phyloP scores from a whole-genome alignment of 2,797 vertebrate species.

The Enteromius afrohamiltoni region DNA sequence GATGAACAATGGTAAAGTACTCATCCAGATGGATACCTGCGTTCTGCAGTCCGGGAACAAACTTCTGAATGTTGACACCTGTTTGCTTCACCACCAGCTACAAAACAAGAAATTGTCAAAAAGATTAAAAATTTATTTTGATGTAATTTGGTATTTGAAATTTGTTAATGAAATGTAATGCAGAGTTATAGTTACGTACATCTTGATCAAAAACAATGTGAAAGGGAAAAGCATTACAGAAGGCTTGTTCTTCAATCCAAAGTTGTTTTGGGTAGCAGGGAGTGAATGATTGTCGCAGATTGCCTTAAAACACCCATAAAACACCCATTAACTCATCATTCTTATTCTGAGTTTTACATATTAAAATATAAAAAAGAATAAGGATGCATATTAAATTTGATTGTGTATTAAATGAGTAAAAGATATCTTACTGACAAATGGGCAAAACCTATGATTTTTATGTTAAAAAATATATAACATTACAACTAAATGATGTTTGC shows the following conservation, averaged over 20 bases:
- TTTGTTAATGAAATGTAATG: not conserved
- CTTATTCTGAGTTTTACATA: no score
- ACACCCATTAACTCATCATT: not conserved
- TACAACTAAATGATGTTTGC: no score
- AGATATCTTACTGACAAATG: no score
- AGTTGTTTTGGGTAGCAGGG: constrained; percentile 76
- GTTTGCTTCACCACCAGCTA: constrained; percentile 79
- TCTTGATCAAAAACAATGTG: constrained; percentile 78
- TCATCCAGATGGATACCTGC: constrained; percentile 69
- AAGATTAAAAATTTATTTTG: not conserved
- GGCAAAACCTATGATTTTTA: no score
- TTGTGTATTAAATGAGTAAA: no score
- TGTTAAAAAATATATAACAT: no score
- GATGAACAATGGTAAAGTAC: constrained; percentile 78
- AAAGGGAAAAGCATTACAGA: constrained; percentile 81
- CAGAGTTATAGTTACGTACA: constrained; percentile 65
- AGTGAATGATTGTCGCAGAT: constrained; percentile 62
- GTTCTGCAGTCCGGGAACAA: constrained; percentile 73
- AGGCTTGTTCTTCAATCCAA: constrained; percentile 75
- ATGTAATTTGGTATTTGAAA: not conserved
- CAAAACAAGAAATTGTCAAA: constrained; percentile 26
- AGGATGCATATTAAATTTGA: no score
- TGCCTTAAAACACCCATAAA: constrained; percentile 59
- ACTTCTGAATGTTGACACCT: constrained; percentile 82
- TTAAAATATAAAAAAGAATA: no score